phyloP scores from a whole-genome alignment of 1,140 invertebrate species.

The Zeugodacus cucurbitae region DNA sequence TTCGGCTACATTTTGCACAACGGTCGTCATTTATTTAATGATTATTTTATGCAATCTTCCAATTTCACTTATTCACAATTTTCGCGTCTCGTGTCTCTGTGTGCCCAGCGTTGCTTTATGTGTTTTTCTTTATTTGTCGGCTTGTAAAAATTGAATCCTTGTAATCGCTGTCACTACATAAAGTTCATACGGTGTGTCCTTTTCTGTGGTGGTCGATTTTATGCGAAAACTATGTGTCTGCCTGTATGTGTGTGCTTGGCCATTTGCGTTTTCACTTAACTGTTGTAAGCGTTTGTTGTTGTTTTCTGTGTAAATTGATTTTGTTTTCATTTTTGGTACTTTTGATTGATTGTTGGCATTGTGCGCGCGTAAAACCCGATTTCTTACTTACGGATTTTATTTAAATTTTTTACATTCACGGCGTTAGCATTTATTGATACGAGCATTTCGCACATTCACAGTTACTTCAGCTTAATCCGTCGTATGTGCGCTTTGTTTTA shows the following conservation, averaged over 20 bases:
- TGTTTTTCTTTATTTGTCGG: conserved; percentile 16
- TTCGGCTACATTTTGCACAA: neutral
- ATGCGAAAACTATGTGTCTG: neutral
- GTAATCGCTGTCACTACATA: conserved; percentile 36
- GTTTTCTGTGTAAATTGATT: neutral
- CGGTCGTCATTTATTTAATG: neutral
- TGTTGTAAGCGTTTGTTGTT: neutral
- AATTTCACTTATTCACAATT: neutral
- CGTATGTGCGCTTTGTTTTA: neutral
- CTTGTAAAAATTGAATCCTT: conserved; percentile 18
- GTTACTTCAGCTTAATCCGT: too few relatives aligned
- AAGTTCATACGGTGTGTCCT: neutral
- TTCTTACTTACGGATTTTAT: neutral
- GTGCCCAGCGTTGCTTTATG: too few relatives aligned
- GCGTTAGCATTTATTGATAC: neutral
- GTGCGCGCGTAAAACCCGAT: neutral
- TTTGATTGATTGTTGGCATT: neutral
- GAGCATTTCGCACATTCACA: neutral
- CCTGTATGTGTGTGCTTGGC: neutral
- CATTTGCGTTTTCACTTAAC: neutral
- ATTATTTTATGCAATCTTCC: neutral
- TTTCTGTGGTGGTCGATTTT: neutral
- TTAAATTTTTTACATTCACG: neutral
- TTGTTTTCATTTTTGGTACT: neutral
- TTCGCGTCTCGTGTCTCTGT: neutral